phyloP scores from a whole-genome alignment of 1,140 invertebrate genomes.

The Spodoptera litura region DNA sequence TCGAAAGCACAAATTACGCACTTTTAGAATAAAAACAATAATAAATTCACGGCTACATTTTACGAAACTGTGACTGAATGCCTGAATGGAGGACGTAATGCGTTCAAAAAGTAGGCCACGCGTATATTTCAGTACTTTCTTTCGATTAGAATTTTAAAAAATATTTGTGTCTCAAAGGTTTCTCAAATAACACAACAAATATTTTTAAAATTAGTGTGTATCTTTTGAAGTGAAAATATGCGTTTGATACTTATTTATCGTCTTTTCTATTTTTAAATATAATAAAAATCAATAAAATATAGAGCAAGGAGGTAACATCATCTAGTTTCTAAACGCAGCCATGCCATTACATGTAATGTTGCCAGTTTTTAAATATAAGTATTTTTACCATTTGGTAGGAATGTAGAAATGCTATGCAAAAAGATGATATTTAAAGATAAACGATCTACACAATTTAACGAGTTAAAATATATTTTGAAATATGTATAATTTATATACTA shows the following conservation, averaged over 20 bases:
- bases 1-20: slow-evolving; percentile 61
- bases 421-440: neutral
- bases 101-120: slow-evolving; percentile 56
- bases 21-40: slow-evolving; percentile 62
- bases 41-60: slow-evolving; percentile 68
- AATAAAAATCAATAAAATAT: slow-evolving; percentile 29
- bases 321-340: slow-evolving; percentile 46
- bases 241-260: slow-evolving; percentile 11
- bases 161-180: slow-evolving; percentile 21
- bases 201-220: slow-evolving; percentile 39
- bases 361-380: neutral
- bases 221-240: slow-evolving; percentile 25
- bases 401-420: neutral
- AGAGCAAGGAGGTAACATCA: slow-evolving; percentile 20
- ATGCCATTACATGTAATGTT: slow-evolving; percentile 19
- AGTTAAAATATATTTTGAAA: neutral
- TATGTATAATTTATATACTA: neutral
- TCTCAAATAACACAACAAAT: slow-evolving; percentile 37
- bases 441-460: neutral
- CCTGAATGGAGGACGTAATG: slow-evolving; percentile 60
- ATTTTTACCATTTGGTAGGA: slow-evolving; percentile 22
- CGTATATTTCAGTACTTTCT: slow-evolving; percentile 37
- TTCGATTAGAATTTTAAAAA: slow-evolving; percentile 36
- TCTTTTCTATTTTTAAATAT: slow-evolving; percentile 46
- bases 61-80: slow-evolving; percentile 62